Base-by-base conservation (phyloP, 2,113 vertebrate species). In the Dipodomys merriami region DNA sequence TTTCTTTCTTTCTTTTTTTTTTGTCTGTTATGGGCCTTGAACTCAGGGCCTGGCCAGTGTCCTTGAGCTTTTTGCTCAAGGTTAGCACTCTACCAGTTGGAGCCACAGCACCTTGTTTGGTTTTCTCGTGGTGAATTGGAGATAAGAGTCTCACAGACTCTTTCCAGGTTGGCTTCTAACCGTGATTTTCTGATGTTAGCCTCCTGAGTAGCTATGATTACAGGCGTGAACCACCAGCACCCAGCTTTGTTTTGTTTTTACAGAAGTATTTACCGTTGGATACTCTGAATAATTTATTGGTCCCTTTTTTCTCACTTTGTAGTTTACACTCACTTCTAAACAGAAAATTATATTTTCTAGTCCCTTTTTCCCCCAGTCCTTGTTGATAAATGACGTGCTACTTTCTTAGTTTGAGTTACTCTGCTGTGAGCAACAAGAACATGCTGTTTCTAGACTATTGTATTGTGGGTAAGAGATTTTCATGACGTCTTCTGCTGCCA, bases 261-360 rank as follows among this genome's bases (percentile, higher is more conserved):
- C 44, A 73, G 86, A 91, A 10, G 29, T 30, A 85, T 78, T 73
- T 68, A 15, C 20, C 49, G 62, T 83, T 27, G 39, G 92, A 85
- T 87, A 95, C 9, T 76, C 83, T 29, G 35, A 90, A 39, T 83
- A 79, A 90, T 88, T 95, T 94, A 33, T 76, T 94, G 39, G 49
- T 69, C 88, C 93, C 8, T 73, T 83, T 83, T 86, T 76, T 73
- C 62, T 83, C n/a, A 35, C 18, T 77, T 80, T 60, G 71, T 79
- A 76, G n/a, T 87, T 83, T 72, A 81, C 20, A 79, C 12, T 65
- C 68, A 18, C 13, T 68, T n/a, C 49, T 80, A 49, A 33, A 88
- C 25, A 77, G n/a, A 86, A 91, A 91, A 57, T 44, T 65, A 8
- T 89, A 72, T 64, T 88, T 74, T 25, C 15, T 53, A 35, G 13